Evolutionary conservation across 2,888 invertebrate species (phyloP).

Genomic region (Trisateles emortualis): DNA sequence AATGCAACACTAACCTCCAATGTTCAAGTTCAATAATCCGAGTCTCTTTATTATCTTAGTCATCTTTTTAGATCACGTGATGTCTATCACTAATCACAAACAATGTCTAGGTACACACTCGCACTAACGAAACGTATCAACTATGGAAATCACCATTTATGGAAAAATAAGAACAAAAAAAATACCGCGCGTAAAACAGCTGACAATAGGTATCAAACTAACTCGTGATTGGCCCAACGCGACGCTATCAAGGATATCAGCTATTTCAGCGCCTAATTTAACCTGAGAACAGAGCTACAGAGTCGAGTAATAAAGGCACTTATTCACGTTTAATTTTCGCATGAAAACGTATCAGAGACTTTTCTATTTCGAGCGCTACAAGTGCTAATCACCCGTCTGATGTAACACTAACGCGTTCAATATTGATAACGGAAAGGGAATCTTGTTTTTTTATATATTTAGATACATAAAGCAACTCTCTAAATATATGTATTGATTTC

Average conservation of each 20-base stretch:
- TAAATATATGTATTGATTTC: neutral
- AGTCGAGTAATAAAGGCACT: constrained; percentile 8
- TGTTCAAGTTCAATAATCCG: constrained; percentile 57
- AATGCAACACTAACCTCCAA: constrained; percentile 64
- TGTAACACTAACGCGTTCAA: neutral
- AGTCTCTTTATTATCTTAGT: constrained; percentile 52
- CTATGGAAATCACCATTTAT: neutral
- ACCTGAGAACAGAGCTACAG: constrained; percentile 20
- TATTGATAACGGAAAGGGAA: neutral
- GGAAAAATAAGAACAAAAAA: constrained; percentile 9
- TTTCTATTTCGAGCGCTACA: constrained; percentile 21
- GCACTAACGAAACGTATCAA: neutral
- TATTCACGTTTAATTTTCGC: constrained; percentile 3
- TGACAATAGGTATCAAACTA: constrained; percentile 23
- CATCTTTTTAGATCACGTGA: constrained; percentile 49
- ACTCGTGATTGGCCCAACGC: constrained; percentile 28
- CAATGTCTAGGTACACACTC: neutral
- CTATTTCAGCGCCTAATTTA: constrained; percentile 32
- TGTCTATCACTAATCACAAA: constrained; percentile 2
- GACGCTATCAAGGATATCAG: constrained; percentile 33
- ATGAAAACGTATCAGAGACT: constrained; percentile 2
- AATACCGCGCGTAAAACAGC: constrained; percentile 35
- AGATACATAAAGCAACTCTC: neutral
- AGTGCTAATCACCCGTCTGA: neutral
- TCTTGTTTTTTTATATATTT: neutral